These are phyloP conservation scores for Pardosa pseudoannulata DNA, from an alignment of 2,888 invertebrate genomes.

Conservation along the genomic window DNA sequence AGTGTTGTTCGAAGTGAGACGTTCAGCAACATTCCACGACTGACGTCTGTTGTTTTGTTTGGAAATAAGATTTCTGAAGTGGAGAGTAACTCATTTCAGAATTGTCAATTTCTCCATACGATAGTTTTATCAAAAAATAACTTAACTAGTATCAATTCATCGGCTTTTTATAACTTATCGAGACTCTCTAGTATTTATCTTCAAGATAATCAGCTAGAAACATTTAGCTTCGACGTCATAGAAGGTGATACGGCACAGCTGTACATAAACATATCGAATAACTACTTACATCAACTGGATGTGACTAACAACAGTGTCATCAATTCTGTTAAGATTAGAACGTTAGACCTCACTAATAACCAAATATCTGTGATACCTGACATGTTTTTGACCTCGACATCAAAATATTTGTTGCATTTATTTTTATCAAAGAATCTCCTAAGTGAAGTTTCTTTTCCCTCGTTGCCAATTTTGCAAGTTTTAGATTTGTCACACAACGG, in stretches of 20 bases:
- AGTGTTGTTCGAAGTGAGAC: slow-evolving; percentile 83
- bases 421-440: slow-evolving; percentile 42
- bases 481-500: slow-evolving; percentile 36
- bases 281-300: neutral
- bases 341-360: slow-evolving; percentile 43
- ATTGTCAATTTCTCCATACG: slow-evolving; percentile 87
- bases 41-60: slow-evolving; percentile 87
- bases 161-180: slow-evolving; percentile 86
- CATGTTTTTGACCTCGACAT: slow-evolving; percentile 5
- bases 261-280: slow-evolving; percentile 47
- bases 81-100: slow-evolving; percentile 85
- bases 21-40: slow-evolving; percentile 84
- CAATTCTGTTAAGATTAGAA: slow-evolving; percentile 9
- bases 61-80: slow-evolving; percentile 85
- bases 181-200: slow-evolving; percentile 87
- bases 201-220: slow-evolving; percentile 78
- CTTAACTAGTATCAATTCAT: slow-evolving; percentile 84
- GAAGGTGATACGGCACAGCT: slow-evolving; percentile 21
- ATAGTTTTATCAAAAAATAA: slow-evolving; percentile 90
- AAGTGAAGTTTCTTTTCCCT: neutral
- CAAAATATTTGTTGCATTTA: slow-evolving; percentile 25
- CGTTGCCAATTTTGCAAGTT: slow-evolving; percentile 26
- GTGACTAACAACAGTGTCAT: neutral
- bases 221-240: slow-evolving; percentile 33
- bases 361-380: slow-evolving; percentile 29